A percentile compares a stretch with the other conserved stretches of the same genome.
Conservation (phyloP, 2,113 vertebrate genomes). For the Pollachius pollachius region DNA sequence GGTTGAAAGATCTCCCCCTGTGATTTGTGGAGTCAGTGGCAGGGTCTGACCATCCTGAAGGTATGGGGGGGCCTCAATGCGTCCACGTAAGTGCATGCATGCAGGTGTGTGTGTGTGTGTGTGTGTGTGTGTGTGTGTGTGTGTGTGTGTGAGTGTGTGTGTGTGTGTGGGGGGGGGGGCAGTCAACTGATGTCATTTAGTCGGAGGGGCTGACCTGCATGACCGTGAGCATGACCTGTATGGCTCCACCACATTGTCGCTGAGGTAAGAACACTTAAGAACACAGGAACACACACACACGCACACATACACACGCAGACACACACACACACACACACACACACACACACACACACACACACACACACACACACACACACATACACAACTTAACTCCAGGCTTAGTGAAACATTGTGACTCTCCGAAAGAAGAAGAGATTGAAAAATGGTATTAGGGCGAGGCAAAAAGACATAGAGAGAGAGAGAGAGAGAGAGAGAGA, state of each 20-base stretch:
- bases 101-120: not conserved
- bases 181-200: too few species aligned
- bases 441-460: not conserved
- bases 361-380: too few species aligned
- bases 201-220: too few species aligned
- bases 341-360: too few species aligned
- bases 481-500: conserved; percentile 2
- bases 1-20: conserved; percentile 63
- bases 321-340: too few species aligned
- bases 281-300: too few species aligned
- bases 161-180: too few species aligned
- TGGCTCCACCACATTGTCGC: too few species aligned
- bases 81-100: conserved; percentile 8
- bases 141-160: conserved; percentile 28
- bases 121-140: conserved; percentile 49
- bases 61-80: not conserved
- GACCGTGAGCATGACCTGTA: too few species aligned
- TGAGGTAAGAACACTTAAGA: too few species aligned
- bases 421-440: not conserved
- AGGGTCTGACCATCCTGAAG: conserved; percentile 37
- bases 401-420: conserved; percentile 19
- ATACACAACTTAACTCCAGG: not conserved
- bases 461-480: not conserved
- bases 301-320: too few species aligned
- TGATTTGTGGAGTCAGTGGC: conserved; percentile 41